A percentile compares a stretch with the other conserved stretches of the same genome.
Evolutionary conservation across 2,888 invertebrate genomes (phyloP).

Genomic region (Napeogenes inachia): DNA sequence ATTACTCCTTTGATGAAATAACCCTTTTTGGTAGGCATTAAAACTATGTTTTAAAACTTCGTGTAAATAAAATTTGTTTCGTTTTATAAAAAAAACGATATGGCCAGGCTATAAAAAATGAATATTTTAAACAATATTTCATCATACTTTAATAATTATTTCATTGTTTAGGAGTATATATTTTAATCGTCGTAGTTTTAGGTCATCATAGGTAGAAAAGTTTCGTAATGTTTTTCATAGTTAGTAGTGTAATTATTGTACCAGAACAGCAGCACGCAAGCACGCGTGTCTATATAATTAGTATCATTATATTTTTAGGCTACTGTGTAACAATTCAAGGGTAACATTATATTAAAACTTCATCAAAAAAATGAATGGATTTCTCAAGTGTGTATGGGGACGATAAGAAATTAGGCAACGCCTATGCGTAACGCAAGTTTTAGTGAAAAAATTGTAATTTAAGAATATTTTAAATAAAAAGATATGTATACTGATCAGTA

Average conservation of each 20-base stretch:
- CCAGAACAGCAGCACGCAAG: slow-evolving; percentile 56
- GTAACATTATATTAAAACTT: slow-evolving; percentile 37
- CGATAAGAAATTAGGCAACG: slow-evolving; percentile 3
- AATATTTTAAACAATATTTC: too few species aligned
- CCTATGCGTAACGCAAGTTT: not conserved
- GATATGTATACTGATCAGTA: slow-evolving; percentile 57
- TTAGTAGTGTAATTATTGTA: slow-evolving; percentile 56
- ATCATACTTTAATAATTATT: not conserved
- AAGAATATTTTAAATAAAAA: slow-evolving; percentile 23
- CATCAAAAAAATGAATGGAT: slow-evolving; percentile 23
- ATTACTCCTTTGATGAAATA: slow-evolving; percentile 53
- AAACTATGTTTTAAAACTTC: not conserved
- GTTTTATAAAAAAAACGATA: too few species aligned
- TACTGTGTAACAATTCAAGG: slow-evolving; percentile 59
- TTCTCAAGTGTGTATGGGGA: slow-evolving; percentile 12
- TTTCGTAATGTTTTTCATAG: slow-evolving; percentile 51
- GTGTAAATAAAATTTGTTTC: too few species aligned
- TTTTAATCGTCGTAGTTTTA: slow-evolving; percentile 48
- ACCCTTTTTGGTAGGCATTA: slow-evolving; percentile 19
- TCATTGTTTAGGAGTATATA: slow-evolving; percentile 25
- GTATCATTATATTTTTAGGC: slow-evolving; percentile 53
- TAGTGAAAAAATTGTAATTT: slow-evolving; percentile 1
- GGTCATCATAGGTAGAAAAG: slow-evolving; percentile 40
- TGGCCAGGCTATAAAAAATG: too few species aligned
- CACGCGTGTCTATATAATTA: slow-evolving; percentile 51